Evolutionary conservation across 2,113 vertebrate species (phyloP).

Genomic region (Canis aureus): DNA sequence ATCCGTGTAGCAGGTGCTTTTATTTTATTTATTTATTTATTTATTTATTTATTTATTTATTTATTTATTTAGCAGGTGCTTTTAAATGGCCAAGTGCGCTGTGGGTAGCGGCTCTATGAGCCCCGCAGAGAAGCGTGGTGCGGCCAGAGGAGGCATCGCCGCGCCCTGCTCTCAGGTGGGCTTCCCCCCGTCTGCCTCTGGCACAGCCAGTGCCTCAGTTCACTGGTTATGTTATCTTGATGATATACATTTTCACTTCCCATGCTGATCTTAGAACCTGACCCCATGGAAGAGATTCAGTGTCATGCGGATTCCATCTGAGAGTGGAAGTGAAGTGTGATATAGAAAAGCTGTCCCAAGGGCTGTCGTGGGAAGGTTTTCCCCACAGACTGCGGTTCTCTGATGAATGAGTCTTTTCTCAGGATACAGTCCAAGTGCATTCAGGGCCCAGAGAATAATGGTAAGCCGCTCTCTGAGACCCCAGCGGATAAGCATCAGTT

Average conservation of each 20-base stretch:
- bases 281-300: background rate
- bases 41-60: no score
- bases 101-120: fast-evolving
- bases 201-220: background rate
- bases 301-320: background rate
- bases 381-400: background rate
- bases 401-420: background rate
- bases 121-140: background rate
- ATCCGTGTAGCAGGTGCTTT: background rate
- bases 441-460: background rate
- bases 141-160: background rate
- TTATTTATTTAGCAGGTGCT: no score
- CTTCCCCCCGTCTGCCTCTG: background rate
- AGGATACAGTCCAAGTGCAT: background rate
- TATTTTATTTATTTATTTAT: no score
- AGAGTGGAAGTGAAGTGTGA: conserved; percentile 3
- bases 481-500: conserved; percentile 27
- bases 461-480: background rate
- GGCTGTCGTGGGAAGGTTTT: fast-evolving
- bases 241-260: background rate
- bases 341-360: background rate
- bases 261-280: background rate
- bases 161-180: fast-evolving
- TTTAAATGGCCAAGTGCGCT: background rate
- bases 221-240: background rate